Evolutionary conservation across 2,113 vertebrate genomes (phyloP).

Genomic region (Tapirus terrestris): DNA sequence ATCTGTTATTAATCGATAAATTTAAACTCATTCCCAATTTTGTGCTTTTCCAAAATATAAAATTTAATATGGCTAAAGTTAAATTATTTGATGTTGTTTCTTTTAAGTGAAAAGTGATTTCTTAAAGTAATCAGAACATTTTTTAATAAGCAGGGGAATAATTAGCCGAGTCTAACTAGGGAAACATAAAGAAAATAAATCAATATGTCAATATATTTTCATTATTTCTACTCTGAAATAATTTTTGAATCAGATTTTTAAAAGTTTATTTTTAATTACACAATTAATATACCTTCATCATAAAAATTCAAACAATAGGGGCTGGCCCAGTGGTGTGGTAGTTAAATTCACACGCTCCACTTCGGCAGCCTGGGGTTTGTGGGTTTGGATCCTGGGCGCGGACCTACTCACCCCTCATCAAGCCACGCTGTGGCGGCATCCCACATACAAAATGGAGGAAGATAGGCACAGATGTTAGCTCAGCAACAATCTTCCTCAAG

Average conservation of each 20-base stretch:
- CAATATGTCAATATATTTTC: background rate
- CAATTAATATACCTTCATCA: background rate
- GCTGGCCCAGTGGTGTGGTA: no score
- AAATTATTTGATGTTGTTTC: background rate
- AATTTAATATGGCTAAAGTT: background rate
- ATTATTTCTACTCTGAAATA: background rate
- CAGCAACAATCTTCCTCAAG: no score
- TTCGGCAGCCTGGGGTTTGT: no score
- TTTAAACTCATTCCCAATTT: background rate
- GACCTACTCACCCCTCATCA: no score
- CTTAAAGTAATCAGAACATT: background rate
- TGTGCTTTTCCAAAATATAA: background rate
- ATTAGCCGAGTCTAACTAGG: background rate
- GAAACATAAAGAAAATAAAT: background rate
- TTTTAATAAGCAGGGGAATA: background rate
- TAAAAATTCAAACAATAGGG: background rate
- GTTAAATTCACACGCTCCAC: no score
- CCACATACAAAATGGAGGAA: no score
- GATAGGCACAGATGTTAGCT: no score
- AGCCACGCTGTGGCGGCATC: no score
- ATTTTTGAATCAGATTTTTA: background rate
- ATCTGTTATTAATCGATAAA: background rate
- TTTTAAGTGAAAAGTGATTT: slow-evolving; percentile 5
- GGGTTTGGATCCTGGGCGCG: no score
- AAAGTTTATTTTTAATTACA: background rate